A percentile compares a stretch with the other conserved stretches of the same genome.
phyloP scores from a whole-genome alignment of 2,888 invertebrate genomes.

The Trichogramma dendrolimi region DNA sequence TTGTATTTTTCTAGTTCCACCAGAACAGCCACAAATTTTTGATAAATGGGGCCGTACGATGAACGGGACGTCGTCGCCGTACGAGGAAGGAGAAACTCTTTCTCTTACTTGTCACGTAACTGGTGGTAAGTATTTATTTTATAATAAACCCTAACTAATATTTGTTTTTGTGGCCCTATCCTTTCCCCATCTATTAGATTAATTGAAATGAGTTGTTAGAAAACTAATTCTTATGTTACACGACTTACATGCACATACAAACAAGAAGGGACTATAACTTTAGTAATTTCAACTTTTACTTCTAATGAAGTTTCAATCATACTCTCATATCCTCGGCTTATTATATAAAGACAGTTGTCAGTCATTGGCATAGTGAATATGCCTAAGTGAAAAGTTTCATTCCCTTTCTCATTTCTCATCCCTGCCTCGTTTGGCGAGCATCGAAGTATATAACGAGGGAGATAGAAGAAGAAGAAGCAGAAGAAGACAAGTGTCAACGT shows the following conservation, averaged over 20 bases:
- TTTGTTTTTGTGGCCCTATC: no score
- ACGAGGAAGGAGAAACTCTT: conserved; percentile 81
- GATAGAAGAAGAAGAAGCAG: conserved; percentile 11
- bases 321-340: no score
- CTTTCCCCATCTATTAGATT: no score
- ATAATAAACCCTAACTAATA: background rate
- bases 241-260: no score
- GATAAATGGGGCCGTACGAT: conserved; percentile 80
- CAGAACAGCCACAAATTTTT: conserved; percentile 79
- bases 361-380: conserved; percentile 28
- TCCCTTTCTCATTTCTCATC: conserved; percentile 28
- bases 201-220: no score
- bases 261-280: no score
- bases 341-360: no score
- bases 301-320: no score
- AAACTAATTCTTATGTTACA: no score
- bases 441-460: conserved; percentile 1
- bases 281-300: no score
- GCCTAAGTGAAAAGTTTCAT: conserved; percentile 48
- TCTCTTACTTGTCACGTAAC: conserved; percentile 80
- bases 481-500: conserved; percentile 10
- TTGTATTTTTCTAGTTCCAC: conserved; percentile 66
- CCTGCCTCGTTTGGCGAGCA: background rate
- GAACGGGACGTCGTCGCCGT: conserved; percentile 77
- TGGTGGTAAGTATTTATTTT: conserved; percentile 61